Evolutionary conservation across 2,797 vertebrate genomes (phyloP).

Genomic region (Schizopygopsis pylzovi): DNA sequence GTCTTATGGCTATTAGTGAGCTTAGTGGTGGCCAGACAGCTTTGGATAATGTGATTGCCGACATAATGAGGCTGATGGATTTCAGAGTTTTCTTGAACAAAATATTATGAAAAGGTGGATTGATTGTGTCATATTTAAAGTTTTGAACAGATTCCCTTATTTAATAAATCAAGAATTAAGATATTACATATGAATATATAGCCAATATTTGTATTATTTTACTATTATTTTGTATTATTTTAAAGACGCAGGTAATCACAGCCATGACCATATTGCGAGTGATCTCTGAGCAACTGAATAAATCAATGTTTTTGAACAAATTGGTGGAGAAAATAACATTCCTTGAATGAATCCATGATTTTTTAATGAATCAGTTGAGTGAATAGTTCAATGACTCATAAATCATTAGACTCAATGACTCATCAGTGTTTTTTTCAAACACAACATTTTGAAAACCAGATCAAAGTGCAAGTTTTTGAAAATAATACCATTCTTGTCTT

Average conservation of each 20-base stretch:
- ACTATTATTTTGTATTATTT: no score
- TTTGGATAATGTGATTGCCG: constrained; percentile 17
- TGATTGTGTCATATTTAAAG: neutral
- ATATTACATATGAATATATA: neutral
- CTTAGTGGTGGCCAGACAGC: constrained; percentile 11
- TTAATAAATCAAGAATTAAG: neutral
- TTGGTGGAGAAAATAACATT: neutral
- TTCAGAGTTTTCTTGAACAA: neutral
- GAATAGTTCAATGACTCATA: neutral
- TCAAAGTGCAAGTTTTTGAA: no score
- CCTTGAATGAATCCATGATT: neutral
- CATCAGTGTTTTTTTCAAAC: neutral
- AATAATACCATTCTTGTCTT: no score
- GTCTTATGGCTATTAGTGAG: constrained; percentile 25
- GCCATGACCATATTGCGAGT: neutral
- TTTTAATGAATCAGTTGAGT: neutral
- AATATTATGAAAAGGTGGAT: constrained; percentile 1
- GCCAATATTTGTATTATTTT: neutral
- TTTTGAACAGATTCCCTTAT: neutral
- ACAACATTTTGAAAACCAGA: neutral
- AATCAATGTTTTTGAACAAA: neutral
- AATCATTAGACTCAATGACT: no score
- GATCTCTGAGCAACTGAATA: neutral
- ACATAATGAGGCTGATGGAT: constrained; percentile 23
- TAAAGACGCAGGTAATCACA: neutral